Base-by-base conservation (phyloP, 2,797 vertebrate genomes). In the Euphonia xanthogaster region DNA sequence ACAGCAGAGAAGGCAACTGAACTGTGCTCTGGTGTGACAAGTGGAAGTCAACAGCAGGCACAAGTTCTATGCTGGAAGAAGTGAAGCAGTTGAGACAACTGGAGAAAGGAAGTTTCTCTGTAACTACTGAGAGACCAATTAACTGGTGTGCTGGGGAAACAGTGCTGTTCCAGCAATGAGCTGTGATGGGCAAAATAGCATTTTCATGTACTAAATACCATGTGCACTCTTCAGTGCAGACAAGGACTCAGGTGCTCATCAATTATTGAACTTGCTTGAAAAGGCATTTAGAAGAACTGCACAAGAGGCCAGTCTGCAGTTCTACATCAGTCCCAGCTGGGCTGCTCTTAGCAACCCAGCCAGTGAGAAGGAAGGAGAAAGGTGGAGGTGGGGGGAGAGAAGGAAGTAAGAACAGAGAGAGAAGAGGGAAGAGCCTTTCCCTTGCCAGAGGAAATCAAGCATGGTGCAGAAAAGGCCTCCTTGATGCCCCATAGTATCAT, bases 191-290 rank as follows among this genome's bases (percentile, higher is more conserved):
- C 86, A 55, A 94, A 94, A 95, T 92, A 93, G 95, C 76, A 67
- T 95, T 96, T 93, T 40, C 77, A 3, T 97, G 97, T 97, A 97
- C 90, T 91, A 88, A 97, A 95, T 93, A 87, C 87, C 27, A 44
- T 77, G 74, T 58, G 93, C 55, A 60, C 66, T 93, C 82, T 83
- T 74, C 85, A 88, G 86, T 24, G 33, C 37, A 74, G 91, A 94
- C 74, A 94, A 96, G 82, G 93, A 93, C 78, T 89, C 93, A 90
- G 95, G 93, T 95, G 93, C 73, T 97, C 94, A 98, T 98, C 94
- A 96, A 97, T 98, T 97, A 98, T 97, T 97, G 92, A 98, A 79
- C 62, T 74, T 90, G 92, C 96, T 97, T 97, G 96, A 98, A 98
- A 97, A 97, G 96, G 93, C 96, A 97, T 97, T 98, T 98, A 97